Conservation (phyloP, 2,888 invertebrate genomes). For the Aethes cnicana region DNA sequence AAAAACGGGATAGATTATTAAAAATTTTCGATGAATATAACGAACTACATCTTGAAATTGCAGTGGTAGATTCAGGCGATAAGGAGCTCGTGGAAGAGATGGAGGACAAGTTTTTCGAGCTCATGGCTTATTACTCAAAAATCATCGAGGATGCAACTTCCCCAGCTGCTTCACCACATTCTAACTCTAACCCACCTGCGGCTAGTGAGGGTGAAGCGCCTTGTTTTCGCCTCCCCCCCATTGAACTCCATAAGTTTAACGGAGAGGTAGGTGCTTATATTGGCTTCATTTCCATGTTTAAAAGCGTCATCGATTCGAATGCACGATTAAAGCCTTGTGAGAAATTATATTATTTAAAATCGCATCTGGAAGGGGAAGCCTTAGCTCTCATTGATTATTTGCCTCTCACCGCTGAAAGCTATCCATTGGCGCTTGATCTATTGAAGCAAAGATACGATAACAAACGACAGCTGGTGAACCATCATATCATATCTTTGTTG, state of each 20-base stretch:
- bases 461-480: neutral
- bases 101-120: neutral
- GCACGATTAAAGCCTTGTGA: neutral
- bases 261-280: neutral
- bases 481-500: neutral
- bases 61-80: neutral
- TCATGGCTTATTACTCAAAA: neutral
- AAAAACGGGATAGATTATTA: neutral
- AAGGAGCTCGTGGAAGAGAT: neutral
- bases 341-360: constrained; percentile 7
- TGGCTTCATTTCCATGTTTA: neutral
- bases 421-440: constrained; percentile 1
- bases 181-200: no score
- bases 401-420: neutral
- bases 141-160: neutral
- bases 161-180: no score
- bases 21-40: neutral
- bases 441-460: constrained; percentile 1
- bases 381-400: neutral
- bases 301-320: neutral
- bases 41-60: neutral
- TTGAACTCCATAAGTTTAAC: neutral
- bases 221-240: neutral
- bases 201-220: neutral
- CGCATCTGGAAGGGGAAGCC: neutral